Percentiles rank a stretch among this genome's conserved stretches.
phyloP scores from a whole-genome alignment of 2,797 vertebrate species.

The Enteromius afrohamiltoni region DNA sequence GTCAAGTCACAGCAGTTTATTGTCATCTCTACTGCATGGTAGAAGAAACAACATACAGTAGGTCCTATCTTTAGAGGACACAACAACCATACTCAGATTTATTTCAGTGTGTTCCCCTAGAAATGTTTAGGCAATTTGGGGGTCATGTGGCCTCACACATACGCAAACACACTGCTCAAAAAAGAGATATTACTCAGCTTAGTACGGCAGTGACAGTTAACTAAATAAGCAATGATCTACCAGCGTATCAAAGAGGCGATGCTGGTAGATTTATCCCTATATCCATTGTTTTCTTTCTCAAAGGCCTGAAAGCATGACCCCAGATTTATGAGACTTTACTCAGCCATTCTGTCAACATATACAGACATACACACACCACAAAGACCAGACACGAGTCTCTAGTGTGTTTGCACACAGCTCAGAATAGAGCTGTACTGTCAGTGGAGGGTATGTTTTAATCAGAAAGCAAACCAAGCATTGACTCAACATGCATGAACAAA shows the following conservation, averaged over 20 bases:
- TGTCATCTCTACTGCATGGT: not conserved
- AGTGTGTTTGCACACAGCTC: conserved; percentile 65
- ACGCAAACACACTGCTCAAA: conserved; percentile 62
- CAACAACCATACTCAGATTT: not conserved
- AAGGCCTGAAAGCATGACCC: conserved; percentile 68
- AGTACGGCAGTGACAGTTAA: conserved; percentile 63
- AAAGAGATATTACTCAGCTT: conserved; percentile 62
- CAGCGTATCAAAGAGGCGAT: conserved; percentile 73
- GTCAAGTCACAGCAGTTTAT: not conserved
- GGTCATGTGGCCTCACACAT: conserved; percentile 42
- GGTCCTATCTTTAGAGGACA: not conserved
- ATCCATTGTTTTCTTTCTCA: conserved; percentile 82
- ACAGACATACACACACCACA: conserved; percentile 32
- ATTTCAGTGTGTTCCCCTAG: conserved; percentile 8
- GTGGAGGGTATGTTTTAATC: conserved; percentile 65
- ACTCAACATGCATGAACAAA: conserved; percentile 16
- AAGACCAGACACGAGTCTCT: conserved; percentile 60
- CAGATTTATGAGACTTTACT: conserved; percentile 66
- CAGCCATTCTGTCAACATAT: conserved; percentile 50
- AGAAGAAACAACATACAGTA: not conserved
- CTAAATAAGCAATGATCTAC: conserved; percentile 69
- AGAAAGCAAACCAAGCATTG: conserved; percentile 11
- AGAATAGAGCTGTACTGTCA: conserved; percentile 61
- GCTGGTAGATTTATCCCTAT: conserved; percentile 71
- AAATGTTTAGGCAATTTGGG: conserved; percentile 20